Base-by-base conservation (phyloP, 2,797 vertebrate species). In the Microctenopoma steveboyesi region DNA sequence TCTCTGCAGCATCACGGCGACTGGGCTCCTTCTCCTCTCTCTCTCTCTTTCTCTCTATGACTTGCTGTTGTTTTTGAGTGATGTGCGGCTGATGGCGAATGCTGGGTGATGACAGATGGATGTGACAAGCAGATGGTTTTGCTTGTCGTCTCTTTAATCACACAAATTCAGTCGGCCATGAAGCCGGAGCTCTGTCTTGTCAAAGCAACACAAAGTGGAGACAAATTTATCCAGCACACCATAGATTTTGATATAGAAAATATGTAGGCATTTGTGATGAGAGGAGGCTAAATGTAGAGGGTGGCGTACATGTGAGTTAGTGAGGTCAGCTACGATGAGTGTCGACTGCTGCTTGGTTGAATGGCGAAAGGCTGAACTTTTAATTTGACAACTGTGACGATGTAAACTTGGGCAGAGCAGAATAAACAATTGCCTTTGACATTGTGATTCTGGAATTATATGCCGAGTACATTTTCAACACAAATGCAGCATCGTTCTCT, bases 81-180 rank as follows among this genome's bases (percentile, higher is more conserved):
- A 95, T 95, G 92, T 89, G 88, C 81, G 74, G 90, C 92, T 94
- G 92, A 94, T 93, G 93, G 92, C 89, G 75, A 93, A 90, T 46
- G 86, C 91, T 90, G 90, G 89, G 88, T 77, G 82, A 91, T 93
- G 94, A 94, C 93, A 93, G 94, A 95, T 95, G 94, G 88, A 92
- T 93, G 92, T 94, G 93, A 95, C 93, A 93, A 94, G 92, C 95
- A 95, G 94, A 95, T 95, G 94, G 93, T 94, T 95, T 94, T 94
- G 89, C 92, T 93, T 94, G 93, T 94, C 93, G 89, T 94, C 90
- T 93, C 92, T 94, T 95, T 95, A 95, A 95, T 95, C 95, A 95
- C 92, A 93, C 83, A 86, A 90, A 94, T 90, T 90, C 93, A 93
- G 90, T 91, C 91, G 84, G 88, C 91, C 92, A 91, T 91, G 93